Percentiles rank a stretch among this genome's conserved stretches.
phyloP scores from a whole-genome alignment of 2,113 vertebrate genomes.

The Ciconia maguari region DNA sequence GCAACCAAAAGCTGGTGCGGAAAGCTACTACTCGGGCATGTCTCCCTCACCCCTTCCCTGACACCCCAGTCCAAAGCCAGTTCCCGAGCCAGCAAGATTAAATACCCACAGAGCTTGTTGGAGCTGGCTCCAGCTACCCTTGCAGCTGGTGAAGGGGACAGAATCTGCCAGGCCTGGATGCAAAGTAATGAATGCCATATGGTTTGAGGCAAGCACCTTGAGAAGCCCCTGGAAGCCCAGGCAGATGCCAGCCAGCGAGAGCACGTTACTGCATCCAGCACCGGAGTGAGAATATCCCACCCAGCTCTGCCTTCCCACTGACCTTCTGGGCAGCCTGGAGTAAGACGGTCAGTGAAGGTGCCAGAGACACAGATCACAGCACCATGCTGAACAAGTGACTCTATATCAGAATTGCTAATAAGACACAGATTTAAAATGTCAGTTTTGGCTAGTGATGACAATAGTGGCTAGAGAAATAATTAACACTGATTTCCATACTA shows the following conservation, averaged over 20 bases:
- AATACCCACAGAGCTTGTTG: neutral
- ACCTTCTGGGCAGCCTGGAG: neutral
- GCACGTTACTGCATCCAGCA: accelerated
- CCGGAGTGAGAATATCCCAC: neutral
- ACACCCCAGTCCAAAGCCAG: neutral
- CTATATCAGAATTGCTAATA: neutral
- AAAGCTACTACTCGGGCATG: neutral
- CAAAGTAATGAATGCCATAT: neutral
- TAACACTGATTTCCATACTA: conserved; percentile 18
- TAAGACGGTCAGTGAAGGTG: neutral
- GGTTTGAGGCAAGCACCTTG: neutral
- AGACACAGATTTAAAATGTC: neutral
- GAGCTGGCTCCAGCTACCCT: neutral
- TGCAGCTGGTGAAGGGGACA: neutral
- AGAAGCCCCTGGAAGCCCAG: neutral
- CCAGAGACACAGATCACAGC: neutral
- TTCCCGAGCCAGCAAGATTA: neutral
- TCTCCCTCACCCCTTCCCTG: neutral
- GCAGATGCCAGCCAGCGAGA: neutral
- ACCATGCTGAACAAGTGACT: accelerated
- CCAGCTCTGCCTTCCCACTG: neutral
- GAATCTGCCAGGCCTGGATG: neutral
- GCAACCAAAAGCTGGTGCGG: accelerated
- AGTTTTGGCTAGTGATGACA: neutral
- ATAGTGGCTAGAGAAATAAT: conserved; percentile 21